phyloP scores from a whole-genome alignment of 2,113 vertebrate species.

The Smithornis capensis region DNA sequence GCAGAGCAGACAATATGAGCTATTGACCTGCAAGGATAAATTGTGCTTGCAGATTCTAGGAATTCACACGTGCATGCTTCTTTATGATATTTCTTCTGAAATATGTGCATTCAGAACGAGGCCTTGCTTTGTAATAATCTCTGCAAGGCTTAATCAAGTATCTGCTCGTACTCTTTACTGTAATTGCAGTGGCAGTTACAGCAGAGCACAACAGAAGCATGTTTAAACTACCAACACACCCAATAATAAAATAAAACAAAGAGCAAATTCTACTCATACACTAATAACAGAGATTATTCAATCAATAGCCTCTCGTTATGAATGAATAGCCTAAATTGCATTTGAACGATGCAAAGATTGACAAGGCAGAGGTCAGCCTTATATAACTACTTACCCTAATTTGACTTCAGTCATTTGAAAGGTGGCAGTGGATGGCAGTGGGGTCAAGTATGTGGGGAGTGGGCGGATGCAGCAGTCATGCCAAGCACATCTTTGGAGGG shows the following conservation, averaged over 20 bases:
- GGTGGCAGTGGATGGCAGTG: background rate
- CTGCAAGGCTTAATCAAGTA: constrained; percentile 56
- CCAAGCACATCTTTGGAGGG: background rate
- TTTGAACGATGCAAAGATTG: constrained; percentile 30
- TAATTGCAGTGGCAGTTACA: background rate
- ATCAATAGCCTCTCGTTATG: constrained; percentile 37
- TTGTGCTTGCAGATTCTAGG: constrained; percentile 26
- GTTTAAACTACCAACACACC: background rate
- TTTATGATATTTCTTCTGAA: background rate
- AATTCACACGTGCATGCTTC: background rate
- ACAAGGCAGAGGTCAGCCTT: constrained; percentile 13
- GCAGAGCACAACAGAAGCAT: background rate
- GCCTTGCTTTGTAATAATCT: constrained; percentile 41
- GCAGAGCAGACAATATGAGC: constrained; percentile 52
- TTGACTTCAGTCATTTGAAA: background rate
- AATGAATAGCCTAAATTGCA: constrained; percentile 23
- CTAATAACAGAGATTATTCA: constrained; percentile 39
- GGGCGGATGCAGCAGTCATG: fast-evolving
- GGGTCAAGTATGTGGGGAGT: background rate
- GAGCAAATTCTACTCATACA: background rate
- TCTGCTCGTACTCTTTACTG: constrained; percentile 1
- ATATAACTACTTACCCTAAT: constrained; percentile 20
- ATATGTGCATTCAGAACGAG: background rate
- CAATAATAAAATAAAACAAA: constrained; percentile 5
- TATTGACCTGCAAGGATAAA: constrained; percentile 72